These are phyloP conservation scores for Erethizon dorsatum DNA, from an alignment of 2,797 vertebrate species.

Conservation along the genomic window DNA sequence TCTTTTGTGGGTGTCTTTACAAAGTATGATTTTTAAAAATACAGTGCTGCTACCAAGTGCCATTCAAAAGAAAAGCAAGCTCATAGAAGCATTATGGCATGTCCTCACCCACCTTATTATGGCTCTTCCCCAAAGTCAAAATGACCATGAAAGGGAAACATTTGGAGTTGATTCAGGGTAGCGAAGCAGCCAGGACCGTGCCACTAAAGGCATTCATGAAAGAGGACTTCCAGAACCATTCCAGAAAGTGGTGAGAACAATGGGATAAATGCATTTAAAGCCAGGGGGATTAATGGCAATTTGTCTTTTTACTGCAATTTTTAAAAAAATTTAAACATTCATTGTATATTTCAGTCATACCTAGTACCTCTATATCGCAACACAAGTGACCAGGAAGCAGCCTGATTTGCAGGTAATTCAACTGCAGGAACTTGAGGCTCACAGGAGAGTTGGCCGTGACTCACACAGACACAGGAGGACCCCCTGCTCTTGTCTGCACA, in stretches of 20 bases:
- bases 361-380: not conserved
- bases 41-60: not conserved
- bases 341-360: not conserved
- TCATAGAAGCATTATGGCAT: not conserved
- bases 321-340: not conserved
- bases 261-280: not conserved
- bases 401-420: too few relatives aligned
- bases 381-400: not conserved
- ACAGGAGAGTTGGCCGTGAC: not conserved
- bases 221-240: not conserved
- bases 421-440: not conserved
- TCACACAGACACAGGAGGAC: not conserved
- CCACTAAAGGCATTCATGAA: not conserved
- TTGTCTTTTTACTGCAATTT: not conserved
- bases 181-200: not conserved
- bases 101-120: not conserved
- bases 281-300: not conserved
- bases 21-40: not conserved
- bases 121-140: not conserved
- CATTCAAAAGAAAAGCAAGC: not conserved
- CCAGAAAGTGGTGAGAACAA: not conserved
- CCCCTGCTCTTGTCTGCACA: not conserved
- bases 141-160: not conserved
- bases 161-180: not conserved
- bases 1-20: not conserved